phyloP scores from a whole-genome alignment of 2,797 vertebrate species.

The Lutjanus campechanus region DNA sequence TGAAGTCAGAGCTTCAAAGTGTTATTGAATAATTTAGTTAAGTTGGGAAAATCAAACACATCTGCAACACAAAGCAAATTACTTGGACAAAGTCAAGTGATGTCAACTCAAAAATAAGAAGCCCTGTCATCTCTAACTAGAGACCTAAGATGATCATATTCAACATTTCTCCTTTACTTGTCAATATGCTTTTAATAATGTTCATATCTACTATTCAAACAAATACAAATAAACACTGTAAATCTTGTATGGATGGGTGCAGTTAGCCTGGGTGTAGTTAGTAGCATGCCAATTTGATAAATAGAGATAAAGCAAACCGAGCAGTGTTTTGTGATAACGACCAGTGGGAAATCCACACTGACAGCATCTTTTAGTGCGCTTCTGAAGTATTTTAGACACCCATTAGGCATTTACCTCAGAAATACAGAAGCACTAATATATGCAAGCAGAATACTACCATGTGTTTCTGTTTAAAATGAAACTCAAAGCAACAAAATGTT shows the following conservation, averaged over 20 bases:
- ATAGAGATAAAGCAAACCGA: constrained; percentile 23
- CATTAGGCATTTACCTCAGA: not conserved
- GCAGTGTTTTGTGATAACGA: constrained; percentile 3
- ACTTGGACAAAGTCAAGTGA: not conserved
- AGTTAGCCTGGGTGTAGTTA: not conserved
- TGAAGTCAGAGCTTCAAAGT: not conserved
- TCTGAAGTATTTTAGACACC: not conserved
- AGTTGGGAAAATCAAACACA: not conserved
- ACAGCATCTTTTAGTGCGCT: constrained; percentile 4
- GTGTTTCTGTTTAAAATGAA: constrained; percentile 33
- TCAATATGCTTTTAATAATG: not conserved
- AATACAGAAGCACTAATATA: constrained; percentile 1
- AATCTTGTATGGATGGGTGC: too few species aligned
- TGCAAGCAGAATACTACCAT: constrained; percentile 13
- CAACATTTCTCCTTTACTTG: not conserved
- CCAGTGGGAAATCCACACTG: not conserved
- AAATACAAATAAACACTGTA: not conserved
- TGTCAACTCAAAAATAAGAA: not conserved
- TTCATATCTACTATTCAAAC: not conserved
- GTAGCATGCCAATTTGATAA: constrained; percentile 9
- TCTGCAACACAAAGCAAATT: not conserved
- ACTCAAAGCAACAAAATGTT: constrained; percentile 16
- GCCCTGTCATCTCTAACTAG: not conserved
- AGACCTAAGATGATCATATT: not conserved
- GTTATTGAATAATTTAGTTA: not conserved